A percentile compares a stretch with the other conserved stretches of the same genome.
Conservation (phyloP, 2,797 vertebrate genomes). For the Clarias pachynema region DNA sequence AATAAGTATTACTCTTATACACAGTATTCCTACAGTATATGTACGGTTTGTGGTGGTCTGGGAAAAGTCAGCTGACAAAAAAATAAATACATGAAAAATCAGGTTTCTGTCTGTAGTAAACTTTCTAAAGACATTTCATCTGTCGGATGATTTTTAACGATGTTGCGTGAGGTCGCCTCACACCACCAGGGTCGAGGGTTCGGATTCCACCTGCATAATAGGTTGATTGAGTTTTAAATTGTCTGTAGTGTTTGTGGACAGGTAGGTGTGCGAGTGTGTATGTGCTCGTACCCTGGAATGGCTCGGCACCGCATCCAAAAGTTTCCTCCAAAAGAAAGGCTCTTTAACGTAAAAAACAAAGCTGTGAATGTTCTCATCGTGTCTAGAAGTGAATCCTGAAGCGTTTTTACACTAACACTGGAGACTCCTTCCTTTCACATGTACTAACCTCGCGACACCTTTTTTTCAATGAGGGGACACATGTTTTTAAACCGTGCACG, state of each 20-base stretch:
- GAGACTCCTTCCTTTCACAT: neutral
- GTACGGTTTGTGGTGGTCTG: slow-evolving; percentile 15
- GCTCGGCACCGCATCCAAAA: no score
- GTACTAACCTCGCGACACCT: neutral
- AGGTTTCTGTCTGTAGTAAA: neutral
- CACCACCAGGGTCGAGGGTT: no score
- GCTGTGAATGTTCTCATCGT: neutral
- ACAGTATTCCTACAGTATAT: slow-evolving; percentile 11
- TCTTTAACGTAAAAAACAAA: neutral
- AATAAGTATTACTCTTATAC: slow-evolving; percentile 7
- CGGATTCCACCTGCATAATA: no score
- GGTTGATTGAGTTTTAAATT: no score
- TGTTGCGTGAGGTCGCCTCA: no score
- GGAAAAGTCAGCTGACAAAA: neutral
- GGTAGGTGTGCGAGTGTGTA: no score
- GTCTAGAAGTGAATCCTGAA: no score
- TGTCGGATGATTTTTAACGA: no score
- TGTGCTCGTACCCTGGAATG: no score
- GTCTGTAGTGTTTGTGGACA: no score
- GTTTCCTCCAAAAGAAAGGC: no score
- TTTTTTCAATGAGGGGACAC: neutral
- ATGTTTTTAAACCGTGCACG: neutral
- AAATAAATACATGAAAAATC: no score
- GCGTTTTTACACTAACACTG: neutral
- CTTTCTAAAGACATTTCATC: neutral